phyloP scores from a whole-genome alignment of 2,113 vertebrate species.

The Nothoprocta pentlandii region DNA sequence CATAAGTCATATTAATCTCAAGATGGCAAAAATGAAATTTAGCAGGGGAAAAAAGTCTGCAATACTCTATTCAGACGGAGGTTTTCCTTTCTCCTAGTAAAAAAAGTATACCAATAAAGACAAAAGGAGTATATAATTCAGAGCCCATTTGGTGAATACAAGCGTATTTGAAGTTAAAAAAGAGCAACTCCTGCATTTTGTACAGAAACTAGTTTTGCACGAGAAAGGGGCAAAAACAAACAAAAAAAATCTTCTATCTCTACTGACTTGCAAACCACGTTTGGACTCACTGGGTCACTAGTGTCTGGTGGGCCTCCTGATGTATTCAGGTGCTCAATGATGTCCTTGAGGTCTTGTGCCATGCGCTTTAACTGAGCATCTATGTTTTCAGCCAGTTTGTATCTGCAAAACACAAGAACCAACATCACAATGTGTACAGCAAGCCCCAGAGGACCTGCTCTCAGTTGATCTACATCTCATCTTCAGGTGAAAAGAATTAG shows the following conservation, averaged over 20 bases:
- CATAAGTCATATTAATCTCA: not conserved
- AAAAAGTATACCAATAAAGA: not conserved
- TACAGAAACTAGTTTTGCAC: not conserved
- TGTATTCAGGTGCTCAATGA: conserved; percentile 89
- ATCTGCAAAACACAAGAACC: conserved; percentile 70
- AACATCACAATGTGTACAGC: not conserved
- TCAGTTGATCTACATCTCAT: not conserved
- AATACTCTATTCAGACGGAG: not conserved
- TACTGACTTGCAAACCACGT: accelerated
- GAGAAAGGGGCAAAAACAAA: no score
- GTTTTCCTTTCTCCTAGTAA: not conserved
- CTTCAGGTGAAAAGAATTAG: not conserved
- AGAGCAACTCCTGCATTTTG: not conserved
- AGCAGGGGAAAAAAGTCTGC: not conserved
- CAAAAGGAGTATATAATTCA: not conserved
- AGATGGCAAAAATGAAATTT: not conserved
- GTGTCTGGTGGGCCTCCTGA: conserved; percentile 83
- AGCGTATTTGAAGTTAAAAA: not conserved
- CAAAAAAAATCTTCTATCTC: not conserved
- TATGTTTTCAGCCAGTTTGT: conserved; percentile 91
- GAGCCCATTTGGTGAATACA: not conserved
- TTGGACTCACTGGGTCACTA: conserved; percentile 82
- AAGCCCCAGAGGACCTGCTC: not conserved
- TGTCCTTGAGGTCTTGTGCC: conserved; percentile 93
- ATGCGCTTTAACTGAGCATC: conserved; percentile 91